Base-by-base conservation (phyloP, 2,888 invertebrate genomes). In the Nephrotoma appendiculata region DNA sequence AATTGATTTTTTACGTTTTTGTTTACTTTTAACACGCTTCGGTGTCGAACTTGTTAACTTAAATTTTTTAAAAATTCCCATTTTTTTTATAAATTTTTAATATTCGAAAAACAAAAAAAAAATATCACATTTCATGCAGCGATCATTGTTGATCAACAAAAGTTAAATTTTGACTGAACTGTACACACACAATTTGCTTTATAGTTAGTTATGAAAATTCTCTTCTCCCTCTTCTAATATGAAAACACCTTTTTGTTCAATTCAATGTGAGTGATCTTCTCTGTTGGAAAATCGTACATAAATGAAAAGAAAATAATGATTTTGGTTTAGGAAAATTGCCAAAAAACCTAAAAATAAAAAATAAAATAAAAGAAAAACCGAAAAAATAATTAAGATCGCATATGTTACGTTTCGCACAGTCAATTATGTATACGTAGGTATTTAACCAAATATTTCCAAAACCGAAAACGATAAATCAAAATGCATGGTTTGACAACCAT, bases 1-100 rank as follows among this genome's bases (percentile, higher is more conserved):
- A 41, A 88, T 83, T n/a, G 89, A 89, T 87, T 87, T 87, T 87
- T 88, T 87, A 86, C 88, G 48, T 41, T 15, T 19, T 52, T 86
- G 57, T 42, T 52, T 86, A 86, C 9, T 57, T 41, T 86, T 86
- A 31, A 11, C n/a, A 31, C 44, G 43, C 9, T 86, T 86, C 0
- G 19, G 31, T 11, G 43, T 48, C 11, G 84, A 41, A 43, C 31
- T 83, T 1, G 43, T 83, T 86, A 52, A 19, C 83, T 86, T 86
- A n/a, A 42, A 85, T 57, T 57, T 85, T 85, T 87, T 87, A 43
- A 57, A 45, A 41, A 87, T 85, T 42, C 86, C 86, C 86, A 87
- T 87, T 85, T 87, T 71, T 57, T 42, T 57, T 31, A 31, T 31
- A 31, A 31, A 48, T 48, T 45, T 45, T 86, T 31, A 6, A 19